Conservation (phyloP, 64 coral and sea anemone species). For the Pocillopora damicornis region DNA sequence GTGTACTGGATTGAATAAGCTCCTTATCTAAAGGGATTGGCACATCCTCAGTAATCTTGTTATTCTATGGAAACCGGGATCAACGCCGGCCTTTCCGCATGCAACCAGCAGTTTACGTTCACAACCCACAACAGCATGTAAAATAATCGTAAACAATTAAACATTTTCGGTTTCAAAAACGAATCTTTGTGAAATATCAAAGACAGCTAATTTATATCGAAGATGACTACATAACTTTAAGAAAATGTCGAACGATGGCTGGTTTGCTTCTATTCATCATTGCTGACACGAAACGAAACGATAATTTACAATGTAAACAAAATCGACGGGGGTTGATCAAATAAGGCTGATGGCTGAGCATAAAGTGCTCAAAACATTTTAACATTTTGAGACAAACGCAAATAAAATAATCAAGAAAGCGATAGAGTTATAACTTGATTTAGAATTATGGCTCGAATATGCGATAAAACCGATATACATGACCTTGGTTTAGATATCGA, state of each 20-base stretch:
- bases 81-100: not conserved
- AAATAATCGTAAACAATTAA: not conserved
- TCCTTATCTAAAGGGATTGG: too few relatives aligned
- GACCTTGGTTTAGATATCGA: not conserved
- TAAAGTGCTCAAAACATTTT: not conserved
- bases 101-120: not conserved
- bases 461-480: not conserved
- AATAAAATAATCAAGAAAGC: not conserved
- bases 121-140: not conserved
- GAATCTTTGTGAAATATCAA: not conserved
- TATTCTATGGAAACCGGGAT: too few relatives aligned
- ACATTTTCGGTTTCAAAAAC: too few relatives aligned
- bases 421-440: not conserved
- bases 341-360: not conserved
- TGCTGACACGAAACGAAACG: not conserved
- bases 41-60: too few relatives aligned
- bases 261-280: not conserved
- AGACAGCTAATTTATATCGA: not conserved
- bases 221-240: not conserved
- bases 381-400: not conserved
- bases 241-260: not conserved
- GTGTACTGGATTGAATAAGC: too few relatives aligned
- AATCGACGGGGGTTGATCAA: conserved; percentile 2
- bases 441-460: not conserved
- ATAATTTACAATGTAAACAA: conserved; percentile 12